Evolutionary conservation across 1,140 invertebrate species (phyloP).

Genomic region (Drosophila aff.): DNA sequence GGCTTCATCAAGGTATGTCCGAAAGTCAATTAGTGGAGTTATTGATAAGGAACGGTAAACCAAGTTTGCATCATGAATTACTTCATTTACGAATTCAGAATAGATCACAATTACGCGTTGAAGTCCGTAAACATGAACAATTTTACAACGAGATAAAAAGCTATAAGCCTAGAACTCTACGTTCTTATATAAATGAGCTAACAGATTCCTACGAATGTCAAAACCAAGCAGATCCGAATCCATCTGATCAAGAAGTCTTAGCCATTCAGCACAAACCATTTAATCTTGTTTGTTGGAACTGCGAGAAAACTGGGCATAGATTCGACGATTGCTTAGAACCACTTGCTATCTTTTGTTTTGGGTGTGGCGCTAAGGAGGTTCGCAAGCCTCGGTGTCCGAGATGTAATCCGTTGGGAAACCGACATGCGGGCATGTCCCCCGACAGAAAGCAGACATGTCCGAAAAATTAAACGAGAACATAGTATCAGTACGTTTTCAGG

Average conservation of each 20-base stretch:
- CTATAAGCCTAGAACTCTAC: not conserved
- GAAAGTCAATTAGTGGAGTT: no score
- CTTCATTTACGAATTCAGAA: not conserved
- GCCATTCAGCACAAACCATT: constrained; percentile 2
- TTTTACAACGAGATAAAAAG: constrained; percentile 1
- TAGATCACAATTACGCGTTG: not conserved
- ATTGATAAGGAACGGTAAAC: no score
- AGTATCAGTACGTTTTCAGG: not conserved
- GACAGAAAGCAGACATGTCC: not conserved
- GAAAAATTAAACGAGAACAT: not conserved
- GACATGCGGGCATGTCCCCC: not conserved
- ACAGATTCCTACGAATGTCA: not conserved
- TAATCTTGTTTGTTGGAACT: not conserved
- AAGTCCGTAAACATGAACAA: not conserved
- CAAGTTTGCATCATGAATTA: no score
- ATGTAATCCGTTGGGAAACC: constrained; percentile 4
- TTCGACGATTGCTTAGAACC: not conserved
- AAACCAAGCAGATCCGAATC: not conserved
- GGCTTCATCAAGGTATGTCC: no score
- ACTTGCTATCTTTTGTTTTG: not conserved
- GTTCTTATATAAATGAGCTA: constrained; percentile 1
- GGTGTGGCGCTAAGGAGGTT: not conserved
- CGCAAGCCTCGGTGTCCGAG: not conserved
- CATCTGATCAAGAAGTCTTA: not conserved
- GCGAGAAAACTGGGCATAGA: not conserved